phyloP scores from a whole-genome alignment of 2,797 vertebrate genomes.

The Lutjanus argentimaculatus region DNA sequence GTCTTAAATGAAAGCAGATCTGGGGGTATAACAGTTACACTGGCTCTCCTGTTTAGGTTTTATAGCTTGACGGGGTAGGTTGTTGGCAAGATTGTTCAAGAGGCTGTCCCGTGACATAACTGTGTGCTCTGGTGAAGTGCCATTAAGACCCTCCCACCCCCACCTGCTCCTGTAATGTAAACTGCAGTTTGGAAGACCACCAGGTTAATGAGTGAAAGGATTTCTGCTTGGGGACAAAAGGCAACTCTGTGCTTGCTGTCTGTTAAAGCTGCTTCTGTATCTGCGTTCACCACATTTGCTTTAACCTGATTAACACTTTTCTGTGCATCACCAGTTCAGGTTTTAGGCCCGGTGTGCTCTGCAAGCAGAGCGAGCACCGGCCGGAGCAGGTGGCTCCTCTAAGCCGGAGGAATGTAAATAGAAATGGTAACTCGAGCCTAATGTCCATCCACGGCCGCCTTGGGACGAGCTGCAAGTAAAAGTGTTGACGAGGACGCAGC shows the following conservation, averaged over 20 bases:
- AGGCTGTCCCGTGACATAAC: background rate
- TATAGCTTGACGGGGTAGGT: background rate
- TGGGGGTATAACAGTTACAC: background rate
- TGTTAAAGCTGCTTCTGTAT: background rate
- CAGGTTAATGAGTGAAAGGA: background rate
- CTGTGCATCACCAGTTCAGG: slow-evolving; percentile 1
- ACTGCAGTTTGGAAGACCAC: background rate
- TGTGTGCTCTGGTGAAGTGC: background rate
- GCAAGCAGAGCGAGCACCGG: slow-evolving; percentile 21
- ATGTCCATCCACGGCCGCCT: background rate
- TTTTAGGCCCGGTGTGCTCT: slow-evolving; percentile 23
- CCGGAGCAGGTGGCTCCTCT: slow-evolving; percentile 40
- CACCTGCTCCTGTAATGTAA: background rate
- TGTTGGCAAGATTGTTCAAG: background rate
- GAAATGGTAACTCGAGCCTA: slow-evolving; percentile 58
- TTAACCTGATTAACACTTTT: slow-evolving; percentile 12
- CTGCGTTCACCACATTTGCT: slow-evolving; percentile 30
- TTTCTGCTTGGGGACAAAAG: background rate
- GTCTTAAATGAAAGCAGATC: background rate
- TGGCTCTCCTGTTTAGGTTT: background rate
- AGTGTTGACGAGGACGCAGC: slow-evolving; percentile 50
- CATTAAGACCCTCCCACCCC: background rate
- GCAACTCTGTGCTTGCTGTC: background rate
- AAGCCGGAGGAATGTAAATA: slow-evolving; percentile 62
- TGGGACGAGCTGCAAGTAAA: slow-evolving; percentile 12